These are phyloP conservation scores for Meloidogyne exigua DNA, from an alignment of 1,140 invertebrate genomes.

Conservation along the genomic window DNA sequence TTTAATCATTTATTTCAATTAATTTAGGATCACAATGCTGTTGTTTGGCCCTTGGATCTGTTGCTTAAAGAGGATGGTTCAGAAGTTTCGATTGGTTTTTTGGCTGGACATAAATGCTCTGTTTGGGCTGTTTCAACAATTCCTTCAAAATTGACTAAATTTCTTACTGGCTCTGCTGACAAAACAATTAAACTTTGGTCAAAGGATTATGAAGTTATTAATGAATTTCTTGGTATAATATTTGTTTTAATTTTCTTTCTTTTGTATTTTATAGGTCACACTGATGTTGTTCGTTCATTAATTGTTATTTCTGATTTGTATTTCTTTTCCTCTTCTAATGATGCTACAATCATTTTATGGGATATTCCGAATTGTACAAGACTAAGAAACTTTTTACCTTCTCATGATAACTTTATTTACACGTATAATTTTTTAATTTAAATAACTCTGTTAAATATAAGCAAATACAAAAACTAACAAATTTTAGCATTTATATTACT, in stretches of 20 bases:
- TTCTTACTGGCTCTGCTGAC: slow-evolving; percentile 75
- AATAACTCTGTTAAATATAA: no score
- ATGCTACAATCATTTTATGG: slow-evolving; percentile 81
- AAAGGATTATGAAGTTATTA: slow-evolving; percentile 67
- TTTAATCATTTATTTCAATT: slow-evolving; percentile 11
- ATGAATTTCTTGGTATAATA: slow-evolving; percentile 25
- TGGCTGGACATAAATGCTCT: slow-evolving; percentile 74
- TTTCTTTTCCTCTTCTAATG: slow-evolving; percentile 86
- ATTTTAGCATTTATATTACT: no score
- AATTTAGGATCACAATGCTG: slow-evolving; percentile 51
- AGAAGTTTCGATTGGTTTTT: slow-evolving; percentile 25
- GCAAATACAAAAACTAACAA: no score
- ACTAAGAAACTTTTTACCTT: slow-evolving; percentile 76
- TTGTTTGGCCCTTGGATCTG: slow-evolving; percentile 50
- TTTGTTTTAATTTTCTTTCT: slow-evolving; percentile 42
- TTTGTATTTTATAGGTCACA: slow-evolving; percentile 82
- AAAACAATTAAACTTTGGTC: slow-evolving; percentile 81
- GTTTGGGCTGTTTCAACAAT: slow-evolving; percentile 85
- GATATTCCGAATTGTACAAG: slow-evolving; percentile 70
- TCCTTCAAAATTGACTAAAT: slow-evolving; percentile 39
- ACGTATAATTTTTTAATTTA: slow-evolving; percentile 69
- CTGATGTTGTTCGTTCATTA: slow-evolving; percentile 82
- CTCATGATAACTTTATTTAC: slow-evolving; percentile 72
- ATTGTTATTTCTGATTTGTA: slow-evolving; percentile 71
- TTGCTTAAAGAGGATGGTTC: slow-evolving; percentile 25